These are phyloP conservation scores for Ceratina japonica DNA, from an alignment of 1,140 invertebrate species.

Conservation along the genomic window DNA sequence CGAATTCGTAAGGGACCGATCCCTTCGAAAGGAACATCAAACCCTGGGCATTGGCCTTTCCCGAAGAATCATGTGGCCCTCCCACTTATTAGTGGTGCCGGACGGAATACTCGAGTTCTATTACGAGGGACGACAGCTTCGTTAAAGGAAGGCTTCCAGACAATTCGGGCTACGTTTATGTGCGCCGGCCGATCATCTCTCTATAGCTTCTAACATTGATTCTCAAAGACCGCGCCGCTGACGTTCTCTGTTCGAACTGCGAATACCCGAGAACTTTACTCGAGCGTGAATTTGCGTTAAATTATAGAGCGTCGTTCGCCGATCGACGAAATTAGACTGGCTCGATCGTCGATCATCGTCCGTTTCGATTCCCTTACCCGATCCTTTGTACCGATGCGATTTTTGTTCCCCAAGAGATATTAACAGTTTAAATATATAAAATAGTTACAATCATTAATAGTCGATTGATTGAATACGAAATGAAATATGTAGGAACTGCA, in stretches of 20 bases:
- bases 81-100: conserved; percentile 57
- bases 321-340: conserved; percentile 10
- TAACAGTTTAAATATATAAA: too few species aligned
- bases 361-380: neutral
- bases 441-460: too few species aligned
- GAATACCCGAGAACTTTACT: conserved; percentile 31
- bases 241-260: conserved; percentile 39
- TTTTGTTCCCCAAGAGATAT: neutral
- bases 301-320: conserved; percentile 33
- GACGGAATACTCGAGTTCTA: conserved; percentile 55
- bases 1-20: conserved; percentile 53
- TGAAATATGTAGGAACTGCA: too few species aligned
- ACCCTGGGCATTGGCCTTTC: conserved; percentile 39
- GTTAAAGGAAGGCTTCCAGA: conserved; percentile 45
- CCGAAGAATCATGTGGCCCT: conserved; percentile 42
- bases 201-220: conserved; percentile 41
- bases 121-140: conserved; percentile 54
- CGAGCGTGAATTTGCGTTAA: conserved; percentile 45
- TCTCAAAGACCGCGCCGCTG: conserved; percentile 31
- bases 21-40: conserved; percentile 44
- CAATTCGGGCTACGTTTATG: conserved; percentile 46
- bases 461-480: too few species aligned
- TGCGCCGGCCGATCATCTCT: conserved; percentile 32
- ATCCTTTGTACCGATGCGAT: too few species aligned
- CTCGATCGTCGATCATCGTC: neutral